Base-by-base conservation (phyloP, 2,888 invertebrate species). In the Dasypogon diadema region DNA sequence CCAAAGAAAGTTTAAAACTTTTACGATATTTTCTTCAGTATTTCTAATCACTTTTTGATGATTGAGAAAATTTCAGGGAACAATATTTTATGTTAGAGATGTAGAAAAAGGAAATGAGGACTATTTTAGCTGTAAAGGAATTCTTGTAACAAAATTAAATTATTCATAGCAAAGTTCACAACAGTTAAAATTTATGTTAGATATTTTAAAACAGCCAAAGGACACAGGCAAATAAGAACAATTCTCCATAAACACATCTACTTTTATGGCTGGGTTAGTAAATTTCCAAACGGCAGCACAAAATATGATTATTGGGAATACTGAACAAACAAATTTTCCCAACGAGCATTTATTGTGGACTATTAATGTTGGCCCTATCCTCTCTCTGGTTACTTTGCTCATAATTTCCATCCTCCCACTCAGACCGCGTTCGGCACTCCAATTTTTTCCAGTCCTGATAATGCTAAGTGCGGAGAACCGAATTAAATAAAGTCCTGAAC, bases 221-320 rank as follows among this genome's bases (percentile, higher is more conserved):
- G n/a, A n/a, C n/a, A n/a, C n/a, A n/a, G n/a, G n/a, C n/a, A n/a
- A n/a, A n/a, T n/a, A n/a, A n/a, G n/a, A n/a, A n/a, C n/a, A n/a
- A n/a, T n/a, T n/a, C n/a, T n/a, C n/a, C n/a, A n/a, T 42, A 42
- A 12, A 42, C n/a, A 12, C 42, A 42, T 42, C 6, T 12, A 6
- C 8, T 6, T 42, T 42, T 42, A 42, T 12, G 3, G n/a, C 42
- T 3, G n/a, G 42, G 10, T 30, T 30, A 1, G 34, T n/a, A n/a
- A n/a, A 30, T 30, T 16, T 51, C n/a, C 51, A 51, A 51, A 14
- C 16, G 12, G 51, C 16, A 12, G 12, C 56, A 34, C 21, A 70
- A 70, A 70, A 51, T 70, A 70, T 70, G 4, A 54, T 34, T 37
- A 54, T 70, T 70, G 48, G 65, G 65, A 68, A 26, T 18, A 54